Evolutionary conservation across 23 tunicate genomes (phyloP).

Genomic region (Styela plicata): DNA sequence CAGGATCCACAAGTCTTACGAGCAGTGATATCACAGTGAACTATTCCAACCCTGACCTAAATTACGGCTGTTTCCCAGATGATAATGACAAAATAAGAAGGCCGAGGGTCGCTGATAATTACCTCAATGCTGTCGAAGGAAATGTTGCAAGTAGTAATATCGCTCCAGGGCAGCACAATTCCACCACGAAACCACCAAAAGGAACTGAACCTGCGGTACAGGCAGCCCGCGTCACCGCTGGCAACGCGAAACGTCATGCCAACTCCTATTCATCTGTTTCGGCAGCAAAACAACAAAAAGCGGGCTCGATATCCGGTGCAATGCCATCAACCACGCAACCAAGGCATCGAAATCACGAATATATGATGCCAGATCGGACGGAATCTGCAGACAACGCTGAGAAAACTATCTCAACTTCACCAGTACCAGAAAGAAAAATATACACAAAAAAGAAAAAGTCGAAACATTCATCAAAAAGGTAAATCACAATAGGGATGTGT

Average conservation of each 20-base stretch:
- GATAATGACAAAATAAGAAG: not conserved
- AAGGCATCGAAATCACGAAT: not conserved
- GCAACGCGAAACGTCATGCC: constrained; percentile 79
- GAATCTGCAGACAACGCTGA: constrained; percentile 33
- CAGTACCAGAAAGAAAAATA: constrained; percentile 60
- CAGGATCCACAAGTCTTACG: constrained; percentile 11
- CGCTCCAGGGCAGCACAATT: constrained; percentile 17
- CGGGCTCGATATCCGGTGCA: constrained; percentile 22
- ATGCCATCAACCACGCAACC: constrained; percentile 5
- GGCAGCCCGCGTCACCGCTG: constrained; percentile 69
- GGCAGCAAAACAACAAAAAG: constrained; percentile 54
- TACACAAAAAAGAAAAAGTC: constrained; percentile 23
- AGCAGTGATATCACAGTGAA: constrained; percentile 16
- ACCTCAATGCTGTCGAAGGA: constrained; percentile 56
- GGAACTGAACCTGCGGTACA: constrained; percentile 54
- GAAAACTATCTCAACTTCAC: constrained; percentile 62
- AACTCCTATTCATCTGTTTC: constrained; percentile 84
- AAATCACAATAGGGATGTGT: no score
- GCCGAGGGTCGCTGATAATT: constrained; percentile 51
- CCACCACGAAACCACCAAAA: constrained; percentile 33
- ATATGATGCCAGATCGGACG: not conserved
- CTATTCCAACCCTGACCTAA: constrained; percentile 1
- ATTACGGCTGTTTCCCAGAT: constrained; percentile 8
- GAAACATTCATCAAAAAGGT: not conserved
- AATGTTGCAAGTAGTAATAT: not conserved